A percentile compares a stretch with the other conserved stretches of the same genome.
These are phyloP conservation scores for Agrochola lychnidis DNA, from an alignment of 2,888 invertebrate genomes.

Conservation along the genomic window DNA sequence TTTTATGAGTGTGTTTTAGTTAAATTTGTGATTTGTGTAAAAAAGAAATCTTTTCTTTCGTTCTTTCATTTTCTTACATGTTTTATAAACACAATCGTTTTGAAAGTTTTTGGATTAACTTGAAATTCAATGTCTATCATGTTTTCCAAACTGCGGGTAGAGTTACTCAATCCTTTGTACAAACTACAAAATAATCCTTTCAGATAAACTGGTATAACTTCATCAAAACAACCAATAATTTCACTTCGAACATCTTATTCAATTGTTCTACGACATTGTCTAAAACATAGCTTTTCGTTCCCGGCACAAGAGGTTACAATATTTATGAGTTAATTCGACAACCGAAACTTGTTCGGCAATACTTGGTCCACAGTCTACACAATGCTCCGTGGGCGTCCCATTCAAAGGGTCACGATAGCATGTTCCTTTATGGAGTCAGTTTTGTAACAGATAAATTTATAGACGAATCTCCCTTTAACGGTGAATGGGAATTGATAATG, in stretches of 20 bases:
- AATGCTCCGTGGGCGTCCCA: conserved; percentile 75
- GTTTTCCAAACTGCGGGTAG: background rate
- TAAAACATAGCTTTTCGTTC: conserved; percentile 26
- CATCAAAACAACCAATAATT: conserved; percentile 28
- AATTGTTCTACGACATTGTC: conserved; percentile 21
- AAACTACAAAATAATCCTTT: conserved; percentile 16
- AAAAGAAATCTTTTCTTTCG: too few species aligned
- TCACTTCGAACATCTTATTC: conserved; percentile 51
- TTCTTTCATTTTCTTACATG: too few species aligned
- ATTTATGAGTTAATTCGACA: conserved; percentile 65
- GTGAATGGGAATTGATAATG: conserved; percentile 50
- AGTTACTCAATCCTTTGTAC: background rate
- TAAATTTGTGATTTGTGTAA: too few species aligned
- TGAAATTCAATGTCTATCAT: background rate
- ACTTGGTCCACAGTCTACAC: conserved; percentile 47
- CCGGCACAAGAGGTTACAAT: conserved; percentile 39
- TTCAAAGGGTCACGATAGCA: conserved; percentile 73
- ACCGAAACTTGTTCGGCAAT: conserved; percentile 50
- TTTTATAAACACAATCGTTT: too few species aligned
- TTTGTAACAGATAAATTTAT: conserved; percentile 71
- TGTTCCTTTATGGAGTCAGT: conserved; percentile 65
- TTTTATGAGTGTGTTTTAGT: too few species aligned
- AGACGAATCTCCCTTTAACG: conserved; percentile 62
- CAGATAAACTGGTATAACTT: conserved; percentile 38
- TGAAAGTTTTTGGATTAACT: background rate